A percentile compares a stretch with the other conserved stretches of the same genome.
These are phyloP conservation scores for Pandemis heparana DNA, from an alignment of 2,888 invertebrate species.

Conservation along the genomic window DNA sequence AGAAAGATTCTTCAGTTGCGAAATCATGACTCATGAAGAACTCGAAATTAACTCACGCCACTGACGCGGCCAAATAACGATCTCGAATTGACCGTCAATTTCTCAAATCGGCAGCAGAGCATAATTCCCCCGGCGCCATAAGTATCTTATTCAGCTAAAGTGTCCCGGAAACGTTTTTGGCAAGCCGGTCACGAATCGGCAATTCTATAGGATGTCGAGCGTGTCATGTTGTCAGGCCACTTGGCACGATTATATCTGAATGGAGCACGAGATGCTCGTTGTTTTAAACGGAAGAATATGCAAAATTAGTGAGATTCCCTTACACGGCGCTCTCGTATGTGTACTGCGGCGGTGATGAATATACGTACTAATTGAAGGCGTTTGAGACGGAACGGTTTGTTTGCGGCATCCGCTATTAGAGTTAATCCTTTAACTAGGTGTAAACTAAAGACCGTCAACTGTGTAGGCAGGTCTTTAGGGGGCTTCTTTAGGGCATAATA, in stretches of 20 bases:
- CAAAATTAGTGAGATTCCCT: background rate
- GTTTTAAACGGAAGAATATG: conserved; percentile 14
- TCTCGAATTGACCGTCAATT: conserved; percentile 11
- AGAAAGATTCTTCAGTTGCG: background rate
- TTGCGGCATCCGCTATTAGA: conserved; percentile 33
- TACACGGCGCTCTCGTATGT: background rate
- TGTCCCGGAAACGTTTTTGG: conserved; percentile 36
- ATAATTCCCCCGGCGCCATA: conserved; percentile 31
- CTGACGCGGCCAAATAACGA: background rate
- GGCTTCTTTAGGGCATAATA: conserved; percentile 15
- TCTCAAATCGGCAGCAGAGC: conserved; percentile 18
- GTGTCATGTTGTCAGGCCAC: conserved; percentile 37
- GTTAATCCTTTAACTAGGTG: conserved; percentile 24
- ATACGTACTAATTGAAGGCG: conserved; percentile 2
- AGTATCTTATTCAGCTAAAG: conserved; percentile 37
- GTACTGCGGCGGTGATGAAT: background rate
- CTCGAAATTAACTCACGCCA: background rate
- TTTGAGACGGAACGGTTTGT: conserved; percentile 16
- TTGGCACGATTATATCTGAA: conserved; percentile 35
- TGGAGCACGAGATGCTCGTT: conserved; percentile 16
- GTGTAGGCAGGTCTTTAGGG: conserved; percentile 22
- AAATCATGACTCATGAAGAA: background rate
- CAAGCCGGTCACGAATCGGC: conserved; percentile 40
- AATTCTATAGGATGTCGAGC: conserved; percentile 41
- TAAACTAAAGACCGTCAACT: conserved; percentile 22